Percentiles rank a stretch among this genome's conserved stretches.
These are phyloP conservation scores for Eupristina koningsbergeri DNA, from an alignment of 1,140 invertebrate species.

Conservation along the genomic window DNA sequence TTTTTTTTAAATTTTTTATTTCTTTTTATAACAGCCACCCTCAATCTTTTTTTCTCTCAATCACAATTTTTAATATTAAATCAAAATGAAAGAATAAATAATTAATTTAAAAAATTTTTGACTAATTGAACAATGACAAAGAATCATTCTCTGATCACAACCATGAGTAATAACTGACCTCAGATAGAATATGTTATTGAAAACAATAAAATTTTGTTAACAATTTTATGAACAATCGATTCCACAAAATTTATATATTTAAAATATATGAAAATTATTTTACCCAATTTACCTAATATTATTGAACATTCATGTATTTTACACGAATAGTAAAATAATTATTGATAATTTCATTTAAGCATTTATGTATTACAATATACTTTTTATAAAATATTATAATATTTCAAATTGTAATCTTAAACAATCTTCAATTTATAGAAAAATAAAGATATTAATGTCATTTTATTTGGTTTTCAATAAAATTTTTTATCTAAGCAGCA, in stretches of 20 bases:
- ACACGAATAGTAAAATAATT: too few relatives aligned
- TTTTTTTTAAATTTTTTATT: conserved; percentile 5
- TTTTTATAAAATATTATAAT: too few relatives aligned
- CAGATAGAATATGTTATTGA: conserved; percentile 20
- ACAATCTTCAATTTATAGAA: too few relatives aligned
- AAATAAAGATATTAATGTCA: not conserved
- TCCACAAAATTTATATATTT: too few relatives aligned
- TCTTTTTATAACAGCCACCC: not conserved
- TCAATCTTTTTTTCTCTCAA: not conserved
- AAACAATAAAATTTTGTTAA: conserved; percentile 19
- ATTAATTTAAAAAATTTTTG: conserved; percentile 1
- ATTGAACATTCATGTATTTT: too few relatives aligned
- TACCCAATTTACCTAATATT: too few relatives aligned
- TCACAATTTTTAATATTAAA: not conserved
- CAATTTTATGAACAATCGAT: too few relatives aligned
- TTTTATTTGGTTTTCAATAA: conserved; percentile 19
- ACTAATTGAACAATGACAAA: conserved; percentile 34
- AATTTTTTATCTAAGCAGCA: conserved; percentile 7
- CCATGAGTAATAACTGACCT: conserved; percentile 11
- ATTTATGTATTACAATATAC: too few relatives aligned
- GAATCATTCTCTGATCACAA: conserved; percentile 30
- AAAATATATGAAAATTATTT: too few relatives aligned
- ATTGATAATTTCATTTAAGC: too few relatives aligned
- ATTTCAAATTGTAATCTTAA: too few relatives aligned
- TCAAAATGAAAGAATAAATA: conserved; percentile 12